phyloP scores from a whole-genome alignment of 2,888 invertebrate genomes.

The Tinea pellionella region DNA sequence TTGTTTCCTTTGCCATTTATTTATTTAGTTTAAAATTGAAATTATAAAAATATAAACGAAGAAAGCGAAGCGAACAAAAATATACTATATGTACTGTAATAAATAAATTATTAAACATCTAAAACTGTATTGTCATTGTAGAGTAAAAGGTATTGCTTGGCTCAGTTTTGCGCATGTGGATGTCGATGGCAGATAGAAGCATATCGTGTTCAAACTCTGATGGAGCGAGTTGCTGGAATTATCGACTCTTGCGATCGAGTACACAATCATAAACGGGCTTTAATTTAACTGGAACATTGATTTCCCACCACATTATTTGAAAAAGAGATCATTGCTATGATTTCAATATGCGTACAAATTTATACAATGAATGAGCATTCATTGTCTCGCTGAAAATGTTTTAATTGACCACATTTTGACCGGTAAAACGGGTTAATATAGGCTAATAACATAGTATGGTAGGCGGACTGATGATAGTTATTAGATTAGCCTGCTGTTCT shows the following conservation, averaged over 20 bases:
- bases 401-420: too few relatives aligned
- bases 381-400: too few relatives aligned
- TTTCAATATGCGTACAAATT: neutral
- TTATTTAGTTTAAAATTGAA: neutral
- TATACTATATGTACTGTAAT: too few relatives aligned
- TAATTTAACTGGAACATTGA: constrained; percentile 9
- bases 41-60: neutral
- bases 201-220: constrained; percentile 9
- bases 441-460: too few relatives aligned
- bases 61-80: neutral
- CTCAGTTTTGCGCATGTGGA: constrained; percentile 10
- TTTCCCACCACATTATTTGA: constrained; percentile 3
- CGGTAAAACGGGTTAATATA: too few relatives aligned
- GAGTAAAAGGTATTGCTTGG: constrained; percentile 1
- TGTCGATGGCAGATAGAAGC: constrained; percentile 5
- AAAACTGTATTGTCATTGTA: neutral
- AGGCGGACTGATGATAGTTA: too few relatives aligned
- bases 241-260: constrained; percentile 3
- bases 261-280: constrained; percentile 6
- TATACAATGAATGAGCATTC: neutral
- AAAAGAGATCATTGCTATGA: neutral
- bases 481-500: too few relatives aligned
- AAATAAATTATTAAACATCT: neutral
- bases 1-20: neutral
- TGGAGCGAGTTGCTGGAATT: constrained; percentile 4